Conservation (phyloP, 1,140 invertebrate species). For the Melitaea cinxia region DNA sequence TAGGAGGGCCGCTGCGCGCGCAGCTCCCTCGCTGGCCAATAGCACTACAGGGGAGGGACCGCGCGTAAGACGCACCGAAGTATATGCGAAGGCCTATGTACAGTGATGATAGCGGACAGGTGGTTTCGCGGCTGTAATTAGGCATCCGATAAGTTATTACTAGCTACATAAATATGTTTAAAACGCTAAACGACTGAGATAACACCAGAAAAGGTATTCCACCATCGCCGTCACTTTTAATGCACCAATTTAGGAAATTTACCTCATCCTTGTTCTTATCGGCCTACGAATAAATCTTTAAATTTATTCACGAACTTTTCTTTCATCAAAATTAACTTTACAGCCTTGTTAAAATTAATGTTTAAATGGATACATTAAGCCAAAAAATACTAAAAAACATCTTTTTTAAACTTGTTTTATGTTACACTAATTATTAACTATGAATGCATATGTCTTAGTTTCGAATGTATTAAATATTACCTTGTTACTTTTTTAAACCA, state of each 20-base stretch:
- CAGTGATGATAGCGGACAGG: conserved; percentile 79
- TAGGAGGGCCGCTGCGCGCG: conserved; percentile 77
- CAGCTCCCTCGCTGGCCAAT: conserved; percentile 64
- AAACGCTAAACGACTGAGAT: conserved; percentile 69
- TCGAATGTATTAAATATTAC: too few relatives aligned
- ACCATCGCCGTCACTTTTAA: neutral
- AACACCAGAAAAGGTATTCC: conserved; percentile 51
- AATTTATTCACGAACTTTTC: neutral
- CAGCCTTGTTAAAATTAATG: neutral
- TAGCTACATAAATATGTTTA: conserved; percentile 72
- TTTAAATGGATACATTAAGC: neutral
- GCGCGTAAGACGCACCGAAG: conserved; percentile 78
- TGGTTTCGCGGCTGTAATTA: conserved; percentile 80
- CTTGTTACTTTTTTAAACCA: too few relatives aligned
- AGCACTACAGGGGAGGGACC: conserved; percentile 67
- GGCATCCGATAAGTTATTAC: conserved; percentile 76
- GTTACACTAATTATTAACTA: too few relatives aligned
- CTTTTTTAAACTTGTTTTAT: neutral
- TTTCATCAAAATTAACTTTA: neutral
- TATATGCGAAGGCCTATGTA: conserved; percentile 82
- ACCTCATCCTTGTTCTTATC: neutral
- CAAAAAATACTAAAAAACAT: neutral
- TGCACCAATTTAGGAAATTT: neutral
- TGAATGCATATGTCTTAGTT: too few relatives aligned
- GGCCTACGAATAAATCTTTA: neutral